A percentile compares a stretch with the other conserved stretches of the same genome.
These are phyloP conservation scores for Rhamphomyia laevipes DNA, from an alignment of 2,888 invertebrate species.

Conservation along the genomic window DNA sequence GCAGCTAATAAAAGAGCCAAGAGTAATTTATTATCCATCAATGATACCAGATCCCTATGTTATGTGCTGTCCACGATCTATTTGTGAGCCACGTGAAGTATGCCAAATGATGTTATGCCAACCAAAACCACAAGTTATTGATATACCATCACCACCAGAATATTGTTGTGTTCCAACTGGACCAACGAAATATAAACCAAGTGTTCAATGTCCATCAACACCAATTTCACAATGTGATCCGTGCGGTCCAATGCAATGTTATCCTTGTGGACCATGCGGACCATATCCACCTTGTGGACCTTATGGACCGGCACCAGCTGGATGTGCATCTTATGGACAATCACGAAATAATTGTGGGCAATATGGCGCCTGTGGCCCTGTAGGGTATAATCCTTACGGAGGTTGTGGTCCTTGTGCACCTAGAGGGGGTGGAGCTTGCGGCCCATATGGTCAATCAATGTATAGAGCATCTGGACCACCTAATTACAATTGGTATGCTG, in stretches of 20 bases:
- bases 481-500: no score
- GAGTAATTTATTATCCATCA: constrained; percentile 30
- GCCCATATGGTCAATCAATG: constrained; percentile 18
- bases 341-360: no score
- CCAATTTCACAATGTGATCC: constrained; percentile 22
- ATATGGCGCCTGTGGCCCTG: no score
- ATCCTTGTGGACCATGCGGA: constrained; percentile 19
- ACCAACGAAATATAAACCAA: constrained; percentile 28
- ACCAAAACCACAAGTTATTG: constrained; percentile 31
- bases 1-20: constrained; percentile 30
- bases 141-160: constrained; percentile 31
- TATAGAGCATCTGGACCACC: constrained; percentile 12
- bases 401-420: no score
- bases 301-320: constrained; percentile 14
- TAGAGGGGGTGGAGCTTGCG: constrained; percentile 17
- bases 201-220: constrained; percentile 27
- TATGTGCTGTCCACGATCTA: constrained; percentile 28
- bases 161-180: constrained; percentile 31
- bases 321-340: constrained; percentile 9
- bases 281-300: constrained; percentile 23
- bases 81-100: constrained; percentile 31
- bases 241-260: constrained; percentile 25
- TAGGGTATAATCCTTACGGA: no score
- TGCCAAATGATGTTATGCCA: constrained; percentile 32
- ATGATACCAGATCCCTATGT: constrained; percentile 32